Base-by-base conservation (phyloP, 2,113 vertebrate genomes). In the Phycodurus eques region DNA sequence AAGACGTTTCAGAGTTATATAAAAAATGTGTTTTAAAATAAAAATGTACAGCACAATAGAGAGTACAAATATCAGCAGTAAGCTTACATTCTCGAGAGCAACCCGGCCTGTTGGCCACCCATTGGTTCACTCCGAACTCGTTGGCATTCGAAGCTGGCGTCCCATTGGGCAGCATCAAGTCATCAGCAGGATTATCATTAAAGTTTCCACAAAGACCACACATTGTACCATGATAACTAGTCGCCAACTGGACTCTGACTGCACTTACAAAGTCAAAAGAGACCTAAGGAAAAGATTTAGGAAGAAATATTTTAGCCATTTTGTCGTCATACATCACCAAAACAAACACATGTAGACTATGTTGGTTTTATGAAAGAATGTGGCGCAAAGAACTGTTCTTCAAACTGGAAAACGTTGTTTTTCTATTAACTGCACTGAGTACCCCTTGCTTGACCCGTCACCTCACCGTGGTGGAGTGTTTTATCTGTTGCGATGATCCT, bases 161-260 rank as follows among this genome's bases (percentile, higher is more conserved):
- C 44, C 78, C 78, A 39, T 35, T 59, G 13, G 73, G 33, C 65
- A 80, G 35, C 65, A 0, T 75, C 33, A 80, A 46, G 69, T 80
- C 78, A 53, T 80, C 78, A 15, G 69, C 31, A 11, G 78, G 73
- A 53, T 75, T 27, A 5, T 9, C 20, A 8, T 80, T 80, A 10
- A 68, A 53, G 60, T 80, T 75, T 60, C 78, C 78, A 63, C 78
- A 80, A 2, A 80, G 78, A 3, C 78, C 78, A 3, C 70, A 61
- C 22, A 20, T 47, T 0, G 11, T 11, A 1, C 17, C 35, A 0
- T 66, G 6, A 22, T 80, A 80, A 49, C 14, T 53, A 4, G 70
- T 27, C 0, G 78, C 65, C 70, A 80, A 19, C 35, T 75, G 70
- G 43, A 80, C 70, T 61, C 35, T 60, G 51, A 76, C 78, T 51